A percentile compares a stretch with the other conserved stretches of the same genome.
These are phyloP conservation scores for Andrena cerasifolii DNA, from an alignment of 1,140 invertebrate species.

Conservation along the genomic window DNA sequence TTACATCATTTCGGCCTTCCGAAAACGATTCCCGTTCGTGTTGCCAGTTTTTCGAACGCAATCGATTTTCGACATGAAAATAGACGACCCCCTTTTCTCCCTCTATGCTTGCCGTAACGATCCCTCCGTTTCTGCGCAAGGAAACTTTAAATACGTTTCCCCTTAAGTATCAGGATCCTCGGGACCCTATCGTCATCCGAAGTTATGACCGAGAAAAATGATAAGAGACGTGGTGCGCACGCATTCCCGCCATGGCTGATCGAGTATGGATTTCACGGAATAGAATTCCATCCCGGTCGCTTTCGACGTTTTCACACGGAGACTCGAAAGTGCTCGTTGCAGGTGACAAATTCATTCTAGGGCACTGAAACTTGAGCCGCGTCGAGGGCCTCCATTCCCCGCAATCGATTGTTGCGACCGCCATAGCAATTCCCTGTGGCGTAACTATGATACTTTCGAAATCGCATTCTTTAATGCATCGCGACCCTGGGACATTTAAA, in stretches of 20 bases:
- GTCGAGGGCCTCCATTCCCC: not conserved
- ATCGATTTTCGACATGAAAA: not conserved
- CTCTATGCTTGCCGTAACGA: not conserved
- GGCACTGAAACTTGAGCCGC: not conserved
- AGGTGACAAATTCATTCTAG: conserved; percentile 31
- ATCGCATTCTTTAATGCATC: no score
- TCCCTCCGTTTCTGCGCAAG: not conserved
- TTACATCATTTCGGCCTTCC: not conserved
- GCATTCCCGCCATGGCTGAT: not conserved
- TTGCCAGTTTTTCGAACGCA: not conserved
- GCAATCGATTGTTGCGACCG: not conserved
- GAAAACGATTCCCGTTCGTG: not conserved
- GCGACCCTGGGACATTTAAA: no score
- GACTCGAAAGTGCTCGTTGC: conserved; percentile 19
- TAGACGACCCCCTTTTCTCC: no score
- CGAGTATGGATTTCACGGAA: conserved; percentile 23
- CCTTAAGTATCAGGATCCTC: no score
- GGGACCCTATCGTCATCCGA: not conserved
- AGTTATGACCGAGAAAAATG: not conserved
- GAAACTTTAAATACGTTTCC: conserved; percentile 2
- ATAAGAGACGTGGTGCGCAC: not conserved
- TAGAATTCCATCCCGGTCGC: not conserved
- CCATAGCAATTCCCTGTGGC: not conserved
- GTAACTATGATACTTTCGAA: not conserved
- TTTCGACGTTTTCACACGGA: not conserved